Conservation (phyloP, 2,113 vertebrate species). For the Tragelaphus strepsiceros region DNA sequence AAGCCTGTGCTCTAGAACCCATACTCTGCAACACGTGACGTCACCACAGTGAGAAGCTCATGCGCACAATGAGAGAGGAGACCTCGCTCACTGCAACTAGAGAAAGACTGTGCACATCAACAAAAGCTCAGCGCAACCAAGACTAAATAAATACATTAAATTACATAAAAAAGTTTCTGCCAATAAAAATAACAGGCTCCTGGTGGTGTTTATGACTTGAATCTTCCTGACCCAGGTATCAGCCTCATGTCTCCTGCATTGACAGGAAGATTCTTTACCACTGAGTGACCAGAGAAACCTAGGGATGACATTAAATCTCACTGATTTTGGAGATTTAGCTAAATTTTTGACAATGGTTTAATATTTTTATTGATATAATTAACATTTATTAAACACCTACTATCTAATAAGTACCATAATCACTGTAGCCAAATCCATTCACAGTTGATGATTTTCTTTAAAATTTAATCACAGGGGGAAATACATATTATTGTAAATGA, state of each 20-base stretch:
- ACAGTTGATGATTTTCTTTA: background rate
- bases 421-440: background rate
- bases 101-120: background rate
- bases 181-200: background rate
- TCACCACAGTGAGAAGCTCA: background rate
- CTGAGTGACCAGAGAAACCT: background rate
- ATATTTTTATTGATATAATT: background rate
- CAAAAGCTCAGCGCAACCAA: rapidly evolving
- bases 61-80: background rate
- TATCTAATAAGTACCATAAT: background rate
- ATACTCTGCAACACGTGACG: rapidly evolving
- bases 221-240: background rate
- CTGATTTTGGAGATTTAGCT: background rate
- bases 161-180: background rate
- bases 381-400: background rate
- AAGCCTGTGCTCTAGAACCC: background rate
- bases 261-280: background rate
- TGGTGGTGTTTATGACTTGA: background rate
- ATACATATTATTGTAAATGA: background rate
- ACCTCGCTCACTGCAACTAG: background rate
- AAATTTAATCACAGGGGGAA: background rate
- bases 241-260: background rate
- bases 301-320: background rate
- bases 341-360: background rate
- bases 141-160: background rate